These are phyloP conservation scores for Opisthocomus hoazin DNA, from an alignment of 2,113 vertebrate species.

Conservation along the genomic window DNA sequence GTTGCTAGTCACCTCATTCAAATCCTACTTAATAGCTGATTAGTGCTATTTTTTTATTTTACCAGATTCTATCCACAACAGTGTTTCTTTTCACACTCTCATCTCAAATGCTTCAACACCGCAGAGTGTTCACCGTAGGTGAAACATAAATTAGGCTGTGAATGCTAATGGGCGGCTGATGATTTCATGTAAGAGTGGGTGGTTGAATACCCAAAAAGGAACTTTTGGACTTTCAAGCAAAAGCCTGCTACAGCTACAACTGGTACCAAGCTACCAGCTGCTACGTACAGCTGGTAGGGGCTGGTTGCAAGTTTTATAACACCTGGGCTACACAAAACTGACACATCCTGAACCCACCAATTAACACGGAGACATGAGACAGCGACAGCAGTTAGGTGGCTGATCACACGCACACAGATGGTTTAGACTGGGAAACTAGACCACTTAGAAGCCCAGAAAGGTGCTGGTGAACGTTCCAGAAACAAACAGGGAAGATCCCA, in stretches of 20 bases:
- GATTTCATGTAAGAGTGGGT: neutral
- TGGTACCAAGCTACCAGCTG: neutral
- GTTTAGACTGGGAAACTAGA: neutral
- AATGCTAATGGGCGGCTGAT: neutral
- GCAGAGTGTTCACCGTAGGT: neutral
- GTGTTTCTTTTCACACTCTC: neutral
- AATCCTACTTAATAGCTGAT: neutral
- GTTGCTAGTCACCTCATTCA: neutral
- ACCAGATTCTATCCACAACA: neutral
- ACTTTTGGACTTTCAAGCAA: neutral
- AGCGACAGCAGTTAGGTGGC: neutral
- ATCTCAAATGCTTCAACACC: neutral
- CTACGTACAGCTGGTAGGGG: neutral
- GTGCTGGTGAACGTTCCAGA: neutral
- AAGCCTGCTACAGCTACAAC: neutral
- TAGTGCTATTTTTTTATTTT: neutral
- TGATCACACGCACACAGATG: neutral
- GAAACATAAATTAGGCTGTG: neutral
- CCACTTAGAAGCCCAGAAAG: neutral
- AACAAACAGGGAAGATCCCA: neutral
- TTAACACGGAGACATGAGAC: neutral
- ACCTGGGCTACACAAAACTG: rapidly evolving
- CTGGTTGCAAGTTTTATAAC: neutral
- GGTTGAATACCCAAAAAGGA: neutral
- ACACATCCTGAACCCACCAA: neutral